A percentile compares a stretch with the other conserved stretches of the same genome.
Conservation (phyloP, 2,888 invertebrate genomes). For the Xestia ashworthii region DNA sequence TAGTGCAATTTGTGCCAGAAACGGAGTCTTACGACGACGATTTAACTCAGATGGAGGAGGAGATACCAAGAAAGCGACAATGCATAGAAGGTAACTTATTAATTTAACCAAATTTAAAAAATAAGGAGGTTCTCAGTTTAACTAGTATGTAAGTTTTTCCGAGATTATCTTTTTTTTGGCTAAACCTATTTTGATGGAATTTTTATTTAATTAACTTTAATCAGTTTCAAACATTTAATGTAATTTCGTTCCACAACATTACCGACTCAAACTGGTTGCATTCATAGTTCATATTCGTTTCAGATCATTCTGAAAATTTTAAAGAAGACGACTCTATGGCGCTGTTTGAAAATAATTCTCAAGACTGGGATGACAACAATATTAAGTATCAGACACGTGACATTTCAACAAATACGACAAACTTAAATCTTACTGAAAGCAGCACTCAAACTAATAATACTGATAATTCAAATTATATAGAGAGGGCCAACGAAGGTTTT, state of each 20-base stretch:
- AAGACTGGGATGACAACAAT: conserved; percentile 22
- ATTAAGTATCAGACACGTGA: conserved; percentile 21
- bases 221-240: conserved; percentile 11
- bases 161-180: conserved; percentile 7
- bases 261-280: conserved; percentile 7
- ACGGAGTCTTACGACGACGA: no score
- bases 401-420: conserved; percentile 27
- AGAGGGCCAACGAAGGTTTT: conserved; percentile 18
- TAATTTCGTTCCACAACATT: conserved; percentile 3
- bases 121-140: conserved; percentile 11
- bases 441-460: conserved; percentile 25
- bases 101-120: conserved; percentile 10
- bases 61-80: conserved; percentile 2
- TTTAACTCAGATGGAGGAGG: conserved; percentile 8
- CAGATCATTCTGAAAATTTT: conserved; percentile 6
- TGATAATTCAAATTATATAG: conserved; percentile 18
- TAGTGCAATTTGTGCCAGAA: neutral
- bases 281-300: conserved; percentile 9
- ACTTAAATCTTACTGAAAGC: conserved; percentile 15
- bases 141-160: conserved; percentile 3
- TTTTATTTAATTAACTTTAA: conserved; percentile 11
- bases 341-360: conserved; percentile 24
- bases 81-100: conserved; percentile 12
- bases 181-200: conserved; percentile 11
- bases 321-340: conserved; percentile 14